Percentiles rank a stretch among this genome's conserved stretches.
Evolutionary conservation across 2,888 invertebrate genomes (phyloP).

Genomic region (Atrina japonica): DNA sequence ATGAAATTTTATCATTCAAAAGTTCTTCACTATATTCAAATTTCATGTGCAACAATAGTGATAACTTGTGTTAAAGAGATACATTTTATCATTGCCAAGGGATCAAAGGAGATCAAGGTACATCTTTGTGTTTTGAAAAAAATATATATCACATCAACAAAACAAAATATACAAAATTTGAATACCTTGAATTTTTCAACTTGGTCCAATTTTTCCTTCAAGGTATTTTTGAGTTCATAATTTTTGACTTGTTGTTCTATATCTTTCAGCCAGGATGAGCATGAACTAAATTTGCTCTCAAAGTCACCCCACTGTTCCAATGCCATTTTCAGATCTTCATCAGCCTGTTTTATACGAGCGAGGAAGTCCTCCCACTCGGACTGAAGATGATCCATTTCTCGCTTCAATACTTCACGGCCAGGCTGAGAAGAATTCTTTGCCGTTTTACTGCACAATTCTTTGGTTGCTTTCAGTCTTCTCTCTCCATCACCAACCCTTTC

Average conservation of each 20-base stretch:
- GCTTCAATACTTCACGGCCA: conserved; percentile 92
- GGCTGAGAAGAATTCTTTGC: conserved; percentile 91
- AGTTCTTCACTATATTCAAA: too few relatives aligned
- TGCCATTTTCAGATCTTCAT: conserved; percentile 90
- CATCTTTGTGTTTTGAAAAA: too few relatives aligned
- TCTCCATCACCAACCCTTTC: conserved; percentile 67
- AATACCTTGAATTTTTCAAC: conserved; percentile 87
- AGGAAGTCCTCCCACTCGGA: conserved; percentile 88
- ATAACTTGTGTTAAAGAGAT: too few relatives aligned
- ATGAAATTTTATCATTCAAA: too few relatives aligned
- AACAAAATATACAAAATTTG: too few relatives aligned
- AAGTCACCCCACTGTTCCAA: conserved; percentile 93
- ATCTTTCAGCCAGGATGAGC: conserved; percentile 92
- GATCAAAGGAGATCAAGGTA: too few relatives aligned
- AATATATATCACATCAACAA: too few relatives aligned
- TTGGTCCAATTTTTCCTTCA: conserved; percentile 90
- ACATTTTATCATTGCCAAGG: too few relatives aligned
- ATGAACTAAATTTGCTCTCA: conserved; percentile 87
- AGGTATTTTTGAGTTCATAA: conserved; percentile 89
- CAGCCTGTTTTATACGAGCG: conserved; percentile 67
- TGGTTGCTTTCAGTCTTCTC: conserved; percentile 61
- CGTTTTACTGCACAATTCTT: conserved; percentile 63
- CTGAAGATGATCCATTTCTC: conserved; percentile 93
- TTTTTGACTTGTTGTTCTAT: conserved; percentile 93
- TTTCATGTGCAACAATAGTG: too few relatives aligned